A percentile compares a stretch with the other conserved stretches of the same genome.
These are phyloP conservation scores for Moxostoma hubbsi DNA, from an alignment of 2,797 vertebrate genomes.

Conservation along the genomic window DNA sequence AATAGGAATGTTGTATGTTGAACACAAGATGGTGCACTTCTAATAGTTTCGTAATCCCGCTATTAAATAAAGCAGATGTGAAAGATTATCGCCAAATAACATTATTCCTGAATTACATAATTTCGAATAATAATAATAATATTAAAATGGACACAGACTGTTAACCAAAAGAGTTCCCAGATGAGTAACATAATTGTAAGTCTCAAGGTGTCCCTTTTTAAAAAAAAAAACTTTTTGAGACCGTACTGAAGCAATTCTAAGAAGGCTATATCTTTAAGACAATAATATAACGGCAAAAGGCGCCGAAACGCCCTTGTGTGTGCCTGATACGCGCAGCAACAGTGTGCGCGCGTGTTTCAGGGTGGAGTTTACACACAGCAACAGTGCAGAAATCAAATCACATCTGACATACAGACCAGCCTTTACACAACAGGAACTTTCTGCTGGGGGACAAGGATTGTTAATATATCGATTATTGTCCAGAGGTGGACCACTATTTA, in stretches of 20 bases:
- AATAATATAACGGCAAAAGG: background rate
- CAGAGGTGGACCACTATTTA: conserved; percentile 30
- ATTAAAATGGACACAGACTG: no score
- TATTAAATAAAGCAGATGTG: no score
- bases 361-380: conserved; percentile 63
- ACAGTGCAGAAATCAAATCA: conserved; percentile 60
- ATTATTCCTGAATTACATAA: no score
- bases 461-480: conserved; percentile 23
- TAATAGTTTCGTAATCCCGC: background rate
- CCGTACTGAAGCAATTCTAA: background rate
- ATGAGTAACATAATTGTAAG: no score
- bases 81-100: no score
- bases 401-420: conserved; percentile 60
- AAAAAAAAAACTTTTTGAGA: no score
- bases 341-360: conserved; percentile 44
- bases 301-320: background rate
- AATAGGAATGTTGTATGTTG: conserved; percentile 34
- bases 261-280: background rate
- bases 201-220: no score
- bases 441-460: conserved; percentile 55
- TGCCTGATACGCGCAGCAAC: no score
- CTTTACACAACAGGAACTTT: conserved; percentile 44
- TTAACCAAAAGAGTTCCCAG: no score
- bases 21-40: background rate
- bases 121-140: no score